phyloP scores from a whole-genome alignment of 2,113 vertebrate species.

The Eublepharis macularius region DNA sequence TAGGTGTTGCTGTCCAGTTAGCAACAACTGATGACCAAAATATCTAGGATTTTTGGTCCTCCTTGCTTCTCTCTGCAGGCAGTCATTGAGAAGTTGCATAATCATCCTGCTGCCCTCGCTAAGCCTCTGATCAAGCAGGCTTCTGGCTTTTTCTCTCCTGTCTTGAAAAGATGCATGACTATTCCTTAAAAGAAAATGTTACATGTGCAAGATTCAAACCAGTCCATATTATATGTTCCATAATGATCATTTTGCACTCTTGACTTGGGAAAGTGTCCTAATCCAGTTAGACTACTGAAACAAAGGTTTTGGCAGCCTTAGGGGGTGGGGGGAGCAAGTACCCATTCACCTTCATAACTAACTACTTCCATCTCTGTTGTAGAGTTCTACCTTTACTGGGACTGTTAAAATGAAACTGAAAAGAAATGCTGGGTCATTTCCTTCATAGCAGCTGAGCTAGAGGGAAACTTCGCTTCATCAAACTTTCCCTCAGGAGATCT shows the following conservation, averaged over 20 bases:
- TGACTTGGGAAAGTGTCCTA: not conserved
- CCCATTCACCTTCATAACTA: not conserved
- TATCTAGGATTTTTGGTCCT: too few relatives aligned
- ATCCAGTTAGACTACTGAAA: not conserved
- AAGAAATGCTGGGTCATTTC: not conserved
- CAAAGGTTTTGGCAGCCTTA: not conserved
- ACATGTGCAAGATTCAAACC: not conserved
- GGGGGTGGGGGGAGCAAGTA: too few relatives aligned
- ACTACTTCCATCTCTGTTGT: fast-evolving
- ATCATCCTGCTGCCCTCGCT: not conserved
- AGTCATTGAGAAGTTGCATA: not conserved
- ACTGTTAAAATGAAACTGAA: not conserved
- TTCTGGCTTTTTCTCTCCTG: not conserved
- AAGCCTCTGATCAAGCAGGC: not conserved
- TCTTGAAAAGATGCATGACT: not conserved
- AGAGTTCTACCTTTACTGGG: not conserved
- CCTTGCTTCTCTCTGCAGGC: too few relatives aligned
- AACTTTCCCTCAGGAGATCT: not conserved
- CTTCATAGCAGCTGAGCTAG: conserved; percentile 24
- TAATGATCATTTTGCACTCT: not conserved
- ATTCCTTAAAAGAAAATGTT: not conserved
- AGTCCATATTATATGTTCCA: too few relatives aligned
- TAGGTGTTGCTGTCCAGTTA: not conserved
- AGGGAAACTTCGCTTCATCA: conserved; percentile 17
- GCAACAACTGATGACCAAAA: not conserved